Evolutionary conservation across 2,888 invertebrate species (phyloP), one percentile per base, ranked within the genome.

Genomic region (Altica lythri): DNA sequence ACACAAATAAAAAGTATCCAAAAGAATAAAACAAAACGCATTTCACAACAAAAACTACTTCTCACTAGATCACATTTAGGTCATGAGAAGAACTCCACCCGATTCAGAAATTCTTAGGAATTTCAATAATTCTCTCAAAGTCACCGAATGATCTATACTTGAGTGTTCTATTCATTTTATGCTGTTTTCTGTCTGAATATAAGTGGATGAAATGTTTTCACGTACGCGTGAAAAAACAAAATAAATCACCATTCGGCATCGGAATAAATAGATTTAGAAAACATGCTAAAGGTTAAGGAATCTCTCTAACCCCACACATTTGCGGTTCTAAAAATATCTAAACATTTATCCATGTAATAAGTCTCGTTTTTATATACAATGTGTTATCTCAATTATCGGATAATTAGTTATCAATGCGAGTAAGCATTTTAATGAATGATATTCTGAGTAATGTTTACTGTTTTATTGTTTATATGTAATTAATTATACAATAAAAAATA

Each of bases 311-410:
- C 40, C 40, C 14, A 9, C 49, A 40, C 49, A 32, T 18, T 32
- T 42, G 49, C 40, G 30, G 10, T 37, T 30, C 49, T 49, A 49
- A 49, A 49, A 49, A 49, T 49, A 49, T 19, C 19, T 38, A 38
- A 38, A 38, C 18, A 38, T 38, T 34, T 8, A n/a, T 34, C 8
- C 34, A 16, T 34, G 34, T 14, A 16, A 34, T 34, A 16, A 34
- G 8, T 34, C 10, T 30, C 30, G 30, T 6, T 30, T 30, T 2
- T n/a, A n/a, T n/a, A n/a, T n/a, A n/a, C n/a, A n/a, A n/a, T n/a
- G n/a, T n/a, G n/a, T n/a, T n/a, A n/a, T n/a, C n/a, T n/a, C n/a
- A n/a, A n/a, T n/a, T n/a, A n/a, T n/a, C n/a, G n/a, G n/a, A n/a
- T n/a, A n/a, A n/a, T n/a, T n/a, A n/a, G n/a, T n/a, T n/a, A n/a